Base-by-base conservation (phyloP, 2,797 vertebrate genomes). In the Gouania willdenowi region DNA sequence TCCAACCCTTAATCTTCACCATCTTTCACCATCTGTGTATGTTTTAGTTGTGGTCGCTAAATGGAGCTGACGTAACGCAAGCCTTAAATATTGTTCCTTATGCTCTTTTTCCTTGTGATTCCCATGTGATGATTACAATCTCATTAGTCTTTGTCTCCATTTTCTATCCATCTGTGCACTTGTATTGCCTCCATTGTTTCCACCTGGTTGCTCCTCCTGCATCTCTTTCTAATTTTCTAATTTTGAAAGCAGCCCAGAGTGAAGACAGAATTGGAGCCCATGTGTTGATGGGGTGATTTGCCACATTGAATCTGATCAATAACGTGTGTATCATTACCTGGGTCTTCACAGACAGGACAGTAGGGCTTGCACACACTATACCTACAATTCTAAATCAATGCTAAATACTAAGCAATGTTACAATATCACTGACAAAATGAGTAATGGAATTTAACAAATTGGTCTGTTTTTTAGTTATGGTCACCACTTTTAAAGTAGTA, bases 291-390 rank as follows among this genome's bases (percentile, higher is more conserved):
- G 16, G 31, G 29, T 67, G 55, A 67, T 75, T 63, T 63, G 44
- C 63, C 44, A 65, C 50, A 58, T 53, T 56, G 52, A 71, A 41
- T 77, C 53, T 41, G 64, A 71, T 67, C 65, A 70, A 44, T 71
- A 46, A 14, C 50, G 5, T 50, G 31, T 42, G 28, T 13, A 53
- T 79, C 47, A 63, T 66, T 59, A 51, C 43, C 60, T 36, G 24
- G 34, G 56, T 43, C 48, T 49, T 45, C 30, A 51, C 36, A 21
- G 41, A 33, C 42, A 51, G 29, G 37, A 25, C 62, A 58, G 55
- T 45, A 46, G 25, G 37, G 18, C 10, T 22, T 27, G 31, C 22
- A 24, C 27, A 41, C 49, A 31, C 4, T 35, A 28, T 37, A 51
- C 3, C 26, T 18, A 18, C 15, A 47, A 53, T 14, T 16, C 20